A percentile compares a stretch with the other conserved stretches of the same genome.
phyloP scores from a whole-genome alignment of 23 tunicate species.

The Styela plicata region DNA sequence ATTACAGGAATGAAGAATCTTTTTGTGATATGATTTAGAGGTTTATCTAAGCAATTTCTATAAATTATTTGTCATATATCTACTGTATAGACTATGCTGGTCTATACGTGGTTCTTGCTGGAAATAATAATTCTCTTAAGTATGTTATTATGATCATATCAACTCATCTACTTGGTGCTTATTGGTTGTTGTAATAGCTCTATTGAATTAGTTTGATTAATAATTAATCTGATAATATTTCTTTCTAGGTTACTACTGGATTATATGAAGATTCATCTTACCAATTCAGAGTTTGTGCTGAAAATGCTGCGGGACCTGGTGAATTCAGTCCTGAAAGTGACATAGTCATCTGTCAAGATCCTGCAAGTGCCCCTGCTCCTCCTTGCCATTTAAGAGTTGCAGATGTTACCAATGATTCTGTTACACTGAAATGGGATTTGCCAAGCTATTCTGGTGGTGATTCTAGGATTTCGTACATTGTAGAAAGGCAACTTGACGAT shows the following conservation, averaged over 20 bases:
- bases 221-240: not conserved
- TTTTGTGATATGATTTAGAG: too few species aligned
- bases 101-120: too few species aligned
- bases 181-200: too few species aligned
- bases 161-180: too few species aligned
- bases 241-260: conserved; percentile 14
- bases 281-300: conserved; percentile 88
- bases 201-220: too few species aligned
- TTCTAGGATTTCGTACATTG: not conserved
- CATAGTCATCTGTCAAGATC: conserved; percentile 20
- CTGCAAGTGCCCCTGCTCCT: conserved; percentile 16
- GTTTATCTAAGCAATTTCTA: not conserved
- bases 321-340: conserved; percentile 17
- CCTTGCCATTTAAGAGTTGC: conserved; percentile 23
- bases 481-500: conserved; percentile 25
- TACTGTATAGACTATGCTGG: too few species aligned
- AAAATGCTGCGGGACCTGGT: conserved; percentile 86
- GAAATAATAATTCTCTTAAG: too few species aligned
- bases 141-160: too few species aligned
- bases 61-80: too few species aligned
- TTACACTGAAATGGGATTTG: conserved; percentile 19
- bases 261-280: conserved; percentile 31
- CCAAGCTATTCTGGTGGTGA: conserved; percentile 39
- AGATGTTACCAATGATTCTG: conserved; percentile 34
- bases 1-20: too few species aligned